A percentile compares a stretch with the other conserved stretches of the same genome.
phyloP scores from a whole-genome alignment of 2,888 invertebrate species.

The Chrysomela aeneicollis region DNA sequence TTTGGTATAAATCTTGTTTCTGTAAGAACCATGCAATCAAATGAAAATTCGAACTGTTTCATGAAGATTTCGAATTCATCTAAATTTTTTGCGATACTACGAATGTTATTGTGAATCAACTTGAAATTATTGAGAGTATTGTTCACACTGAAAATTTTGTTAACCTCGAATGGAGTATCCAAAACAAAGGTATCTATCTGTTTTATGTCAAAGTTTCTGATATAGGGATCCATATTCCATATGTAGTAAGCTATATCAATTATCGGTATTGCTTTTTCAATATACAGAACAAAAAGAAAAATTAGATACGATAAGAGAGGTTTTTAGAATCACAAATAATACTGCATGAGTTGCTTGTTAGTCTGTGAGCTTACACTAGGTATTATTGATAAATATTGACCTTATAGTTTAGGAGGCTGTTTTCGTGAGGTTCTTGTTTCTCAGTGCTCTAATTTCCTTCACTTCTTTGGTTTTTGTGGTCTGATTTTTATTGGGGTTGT shows the following conservation, averaged over 20 bases:
- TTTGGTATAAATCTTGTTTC: slow-evolving; percentile 6
- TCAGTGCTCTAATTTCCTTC: not conserved
- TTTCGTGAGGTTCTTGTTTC: not conserved
- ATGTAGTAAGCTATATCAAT: not conserved
- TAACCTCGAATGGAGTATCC: not conserved
- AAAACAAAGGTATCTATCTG: slow-evolving; percentile 9
- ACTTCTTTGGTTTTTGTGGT: not conserved
- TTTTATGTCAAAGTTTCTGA: slow-evolving; percentile 1
- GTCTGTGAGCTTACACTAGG: slow-evolving; percentile 7
- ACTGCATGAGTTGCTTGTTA: not conserved
- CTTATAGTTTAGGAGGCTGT: not conserved
- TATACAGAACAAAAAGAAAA: not conserved
- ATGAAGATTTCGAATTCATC: slow-evolving; percentile 7
- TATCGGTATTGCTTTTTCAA: not conserved
- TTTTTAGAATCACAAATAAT: too few relatives aligned
- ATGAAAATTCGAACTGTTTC: not conserved
- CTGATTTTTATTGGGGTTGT: not conserved
- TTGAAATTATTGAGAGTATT: slow-evolving; percentile 2
- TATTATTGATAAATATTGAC: not conserved
- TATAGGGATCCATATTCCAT: not conserved
- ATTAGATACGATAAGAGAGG: not conserved
- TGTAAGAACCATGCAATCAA: slow-evolving; percentile 10
- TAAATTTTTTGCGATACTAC: slow-evolving; percentile 12
- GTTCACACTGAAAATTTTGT: not conserved
- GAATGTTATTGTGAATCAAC: slow-evolving; percentile 11